Evolutionary conservation across 2,113 vertebrate genomes (phyloP), one percentile per base, ranked within the genome.

Genomic region (Stegastes partitus): DNA sequence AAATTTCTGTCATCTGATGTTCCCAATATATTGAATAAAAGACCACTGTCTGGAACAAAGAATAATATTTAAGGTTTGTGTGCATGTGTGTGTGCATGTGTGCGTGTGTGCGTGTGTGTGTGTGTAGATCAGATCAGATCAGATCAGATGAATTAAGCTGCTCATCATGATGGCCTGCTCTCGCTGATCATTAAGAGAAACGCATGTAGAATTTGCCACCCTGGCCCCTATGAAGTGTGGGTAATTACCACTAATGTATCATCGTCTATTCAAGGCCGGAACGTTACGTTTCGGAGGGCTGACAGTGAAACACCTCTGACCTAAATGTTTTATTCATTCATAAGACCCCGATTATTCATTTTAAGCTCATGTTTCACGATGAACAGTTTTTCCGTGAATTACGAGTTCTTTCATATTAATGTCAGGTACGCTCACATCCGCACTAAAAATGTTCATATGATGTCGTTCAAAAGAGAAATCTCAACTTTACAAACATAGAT

Each of bases 211-310:
- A 95, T 96, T 97, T 96, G 94, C 94, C 95, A 94, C 95, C 93
- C 90, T 93, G 94, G 96, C 96, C 96, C 95, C 95, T 95, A 93
- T 94, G 94, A 95, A 95, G 93, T 93, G 94, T 89, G 92, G 95
- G 93, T 97, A 98, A 99, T 99, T 97, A 96, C 94, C 92, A 95
- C 97, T 99, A 99, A 99, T 99, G 94, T 81, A 95, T 96, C 96
- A 99, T 98, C 94, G 94, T 92, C 94, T 94, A 99, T 99, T 98
- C 98, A 94, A 90, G 90, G 94, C 85, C 90, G 94, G 93, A 95
- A 76, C 74, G 2, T 87, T 84, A 87, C 67, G 51, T 85, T 87
- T 87, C 66, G 45, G 79, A 87, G 84, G 85, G 89, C 83, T 86
- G 88, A 88, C 85, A 68, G 81, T 83, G 67, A 85, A 79, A 81